Evolutionary conservation across 2,113 vertebrate genomes (phyloP).

Genomic region (Otocyon megalotis): DNA sequence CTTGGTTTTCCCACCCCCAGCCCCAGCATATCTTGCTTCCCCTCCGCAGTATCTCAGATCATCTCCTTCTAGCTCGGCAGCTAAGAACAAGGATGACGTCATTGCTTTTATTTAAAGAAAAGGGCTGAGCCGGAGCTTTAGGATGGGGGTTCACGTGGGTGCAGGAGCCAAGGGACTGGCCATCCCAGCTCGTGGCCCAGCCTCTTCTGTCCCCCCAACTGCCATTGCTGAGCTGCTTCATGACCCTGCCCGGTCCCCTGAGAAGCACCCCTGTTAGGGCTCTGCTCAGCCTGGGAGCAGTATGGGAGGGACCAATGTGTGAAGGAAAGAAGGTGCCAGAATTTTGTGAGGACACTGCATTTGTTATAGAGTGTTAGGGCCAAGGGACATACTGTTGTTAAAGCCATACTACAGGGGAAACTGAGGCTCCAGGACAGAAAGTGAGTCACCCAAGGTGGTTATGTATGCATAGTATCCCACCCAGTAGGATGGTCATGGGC

Average conservation of each 20-base stretch:
- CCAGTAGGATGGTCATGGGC: background rate
- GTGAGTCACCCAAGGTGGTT: background rate
- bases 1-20: background rate
- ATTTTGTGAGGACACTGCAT: background rate
- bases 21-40: background rate
- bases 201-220: background rate
- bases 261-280: background rate
- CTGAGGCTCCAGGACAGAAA: background rate
- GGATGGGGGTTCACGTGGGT: slow-evolving; percentile 57
- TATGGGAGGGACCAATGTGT: background rate
- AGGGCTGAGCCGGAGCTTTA: slow-evolving; percentile 71
- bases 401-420: background rate
- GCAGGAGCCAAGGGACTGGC: slow-evolving; percentile 48
- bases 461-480: background rate
- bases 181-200: background rate
- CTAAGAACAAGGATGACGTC: slow-evolving; percentile 72
- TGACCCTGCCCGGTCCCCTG: background rate
- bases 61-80: slow-evolving; percentile 70
- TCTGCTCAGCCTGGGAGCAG: background rate
- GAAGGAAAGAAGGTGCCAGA: background rate
- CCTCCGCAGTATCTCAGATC: slow-evolving; percentile 52
- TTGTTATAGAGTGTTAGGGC: background rate
- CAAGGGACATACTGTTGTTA: background rate
- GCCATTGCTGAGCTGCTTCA: background rate
- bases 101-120: slow-evolving; percentile 83